A percentile compares a stretch with the other conserved stretches of the same genome.
Conservation (phyloP, 2,888 invertebrate species). For the Rhagophthalmus giganteus region DNA sequence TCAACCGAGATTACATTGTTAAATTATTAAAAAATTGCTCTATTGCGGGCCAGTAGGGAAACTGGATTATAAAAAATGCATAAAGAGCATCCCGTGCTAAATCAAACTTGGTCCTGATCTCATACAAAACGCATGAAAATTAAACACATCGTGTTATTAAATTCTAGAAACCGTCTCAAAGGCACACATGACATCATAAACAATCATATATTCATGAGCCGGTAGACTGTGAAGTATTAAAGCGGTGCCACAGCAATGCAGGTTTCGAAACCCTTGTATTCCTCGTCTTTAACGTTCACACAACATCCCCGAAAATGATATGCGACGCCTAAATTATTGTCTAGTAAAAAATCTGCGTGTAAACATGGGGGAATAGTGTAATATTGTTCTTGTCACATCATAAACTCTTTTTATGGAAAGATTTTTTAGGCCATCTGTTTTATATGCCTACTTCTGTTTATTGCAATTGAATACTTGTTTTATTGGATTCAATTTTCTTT, state of each 20-base stretch:
- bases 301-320: slow-evolving; percentile 24
- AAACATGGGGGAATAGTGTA: slow-evolving; percentile 38
- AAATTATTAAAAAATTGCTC: slow-evolving; percentile 24
- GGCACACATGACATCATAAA: slow-evolving; percentile 41
- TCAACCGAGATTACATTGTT: slow-evolving; percentile 19
- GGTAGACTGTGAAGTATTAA: slow-evolving; percentile 41
- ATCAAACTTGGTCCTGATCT: slow-evolving; percentile 27
- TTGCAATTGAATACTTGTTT: slow-evolving; percentile 21
- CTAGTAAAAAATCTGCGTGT: slow-evolving; percentile 39
- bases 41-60: slow-evolving; percentile 17
- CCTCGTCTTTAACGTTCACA: slow-evolving; percentile 13
- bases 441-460: slow-evolving; percentile 10
- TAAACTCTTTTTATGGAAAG: slow-evolving; percentile 32
- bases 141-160: slow-evolving; percentile 35
- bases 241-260: slow-evolving; percentile 29
- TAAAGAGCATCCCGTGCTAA: slow-evolving; percentile 21
- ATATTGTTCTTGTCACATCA: slow-evolving; percentile 38
- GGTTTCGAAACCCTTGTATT: slow-evolving; percentile 19
- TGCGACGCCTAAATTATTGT: slow-evolving; percentile 23
- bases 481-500: slow-evolving; percentile 19
- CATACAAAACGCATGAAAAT: slow-evolving; percentile 31
- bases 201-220: slow-evolving; percentile 42
- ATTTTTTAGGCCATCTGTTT: slow-evolving; percentile 16
- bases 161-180: slow-evolving; percentile 34
- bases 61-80: slow-evolving; percentile 25